Evolutionary conservation across 2,113 vertebrate species (phyloP).

Genomic region (Hippocampus barbouri): DNA sequence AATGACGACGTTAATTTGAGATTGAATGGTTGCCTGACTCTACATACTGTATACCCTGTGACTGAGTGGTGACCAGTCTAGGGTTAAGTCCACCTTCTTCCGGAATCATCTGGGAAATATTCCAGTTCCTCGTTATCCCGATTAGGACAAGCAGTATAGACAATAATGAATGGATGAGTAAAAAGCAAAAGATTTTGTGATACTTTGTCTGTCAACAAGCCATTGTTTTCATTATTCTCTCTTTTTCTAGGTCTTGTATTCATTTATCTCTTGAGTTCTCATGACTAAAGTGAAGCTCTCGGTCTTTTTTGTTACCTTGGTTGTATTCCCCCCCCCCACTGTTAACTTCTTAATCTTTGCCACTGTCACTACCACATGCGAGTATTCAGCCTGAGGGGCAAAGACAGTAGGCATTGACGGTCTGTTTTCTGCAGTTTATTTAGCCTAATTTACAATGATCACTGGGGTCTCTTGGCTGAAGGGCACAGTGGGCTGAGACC

Average conservation of each 20-base stretch:
- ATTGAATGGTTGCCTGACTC: neutral
- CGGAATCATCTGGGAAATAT: neutral
- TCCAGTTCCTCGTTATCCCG: neutral
- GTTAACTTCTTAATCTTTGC: constrained; percentile 25
- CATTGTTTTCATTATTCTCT: constrained; percentile 18
- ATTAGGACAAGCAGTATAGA: neutral
- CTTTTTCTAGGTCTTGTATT: constrained; percentile 16
- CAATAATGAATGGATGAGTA: neutral
- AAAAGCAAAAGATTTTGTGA: neutral
- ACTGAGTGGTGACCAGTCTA: too few species aligned
- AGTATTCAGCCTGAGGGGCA: constrained; percentile 38
- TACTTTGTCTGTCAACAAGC: constrained; percentile 19
- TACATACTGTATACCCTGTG: too few species aligned
- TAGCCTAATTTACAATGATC: constrained; percentile 40
- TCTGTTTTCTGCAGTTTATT: constrained; percentile 42
- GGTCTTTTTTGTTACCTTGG: constrained; percentile 23
- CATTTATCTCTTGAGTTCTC: constrained; percentile 40
- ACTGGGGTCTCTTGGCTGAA: constrained; percentile 13
- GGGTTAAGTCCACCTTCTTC: neutral
- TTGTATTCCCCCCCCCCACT: constrained; percentile 29
- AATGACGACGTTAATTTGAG: neutral
- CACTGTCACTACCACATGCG: constrained; percentile 34
- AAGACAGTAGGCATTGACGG: constrained; percentile 17
- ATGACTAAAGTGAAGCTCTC: constrained; percentile 35
- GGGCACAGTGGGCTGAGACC: constrained; percentile 20